Evolutionary conservation across 2,113 vertebrate species (phyloP).

Genomic region (Antigone vipio): DNA sequence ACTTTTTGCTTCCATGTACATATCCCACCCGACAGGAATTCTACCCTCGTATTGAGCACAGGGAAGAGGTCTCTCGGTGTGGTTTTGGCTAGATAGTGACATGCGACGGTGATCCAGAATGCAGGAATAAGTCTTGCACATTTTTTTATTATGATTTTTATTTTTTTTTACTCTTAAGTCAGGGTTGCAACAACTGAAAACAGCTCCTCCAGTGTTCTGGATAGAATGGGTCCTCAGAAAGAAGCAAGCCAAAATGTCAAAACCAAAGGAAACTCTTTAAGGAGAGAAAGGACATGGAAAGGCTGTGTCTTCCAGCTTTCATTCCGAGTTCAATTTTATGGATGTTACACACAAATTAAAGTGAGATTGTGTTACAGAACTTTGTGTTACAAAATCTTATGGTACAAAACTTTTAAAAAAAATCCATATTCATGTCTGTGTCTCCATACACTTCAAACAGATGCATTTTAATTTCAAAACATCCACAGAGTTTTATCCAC

Average conservation of each 20-base stretch:
- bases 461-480: background rate
- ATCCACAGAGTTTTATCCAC: background rate
- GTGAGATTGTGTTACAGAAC: background rate
- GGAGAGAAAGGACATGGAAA: background rate
- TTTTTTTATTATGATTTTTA: background rate
- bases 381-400: background rate
- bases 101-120: background rate
- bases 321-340: background rate
- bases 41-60: background rate
- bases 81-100: background rate
- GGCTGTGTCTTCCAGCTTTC: background rate
- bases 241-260: background rate
- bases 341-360: background rate
- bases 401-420: background rate
- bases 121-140: background rate
- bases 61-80: background rate
- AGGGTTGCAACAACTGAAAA: background rate
- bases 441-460: background rate
- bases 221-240: background rate
- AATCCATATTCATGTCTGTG: background rate
- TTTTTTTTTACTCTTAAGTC: background rate
- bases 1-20: background rate
- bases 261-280: background rate
- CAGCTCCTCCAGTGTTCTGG: background rate
- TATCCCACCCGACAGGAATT: background rate